Conservation (phyloP, 1,140 invertebrate species). For the Plodia interpunctella region DNA sequence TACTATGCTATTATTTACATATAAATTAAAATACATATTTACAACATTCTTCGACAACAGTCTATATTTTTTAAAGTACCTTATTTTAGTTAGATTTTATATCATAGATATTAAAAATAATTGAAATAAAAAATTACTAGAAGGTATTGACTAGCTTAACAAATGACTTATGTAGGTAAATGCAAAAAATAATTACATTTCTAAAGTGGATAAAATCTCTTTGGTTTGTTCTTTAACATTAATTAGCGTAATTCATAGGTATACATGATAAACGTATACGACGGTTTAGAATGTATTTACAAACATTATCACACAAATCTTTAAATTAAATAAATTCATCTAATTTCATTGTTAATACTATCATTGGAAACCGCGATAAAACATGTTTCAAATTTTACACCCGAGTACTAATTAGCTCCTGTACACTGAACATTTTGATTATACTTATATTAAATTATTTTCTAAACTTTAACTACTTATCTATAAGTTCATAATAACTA, state of each 20-base stretch:
- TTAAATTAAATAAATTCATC: conserved; percentile 18
- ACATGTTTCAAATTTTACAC: conserved; percentile 26
- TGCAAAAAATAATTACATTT: background rate
- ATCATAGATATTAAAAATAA: conserved; percentile 3
- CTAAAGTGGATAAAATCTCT: background rate
- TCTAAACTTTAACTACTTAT: conserved; percentile 28
- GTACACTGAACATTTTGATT: conserved; percentile 22
- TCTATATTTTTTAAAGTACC: background rate
- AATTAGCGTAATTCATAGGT: conserved; percentile 20
- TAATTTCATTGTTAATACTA: conserved; percentile 11
- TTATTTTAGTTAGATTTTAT: background rate
- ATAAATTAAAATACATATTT: conserved; percentile 53
- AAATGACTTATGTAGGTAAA: background rate
- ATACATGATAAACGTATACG: conserved; percentile 47
- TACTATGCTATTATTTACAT: conserved; percentile 64
- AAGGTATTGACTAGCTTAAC: conserved; percentile 2
- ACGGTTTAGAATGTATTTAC: conserved; percentile 34
- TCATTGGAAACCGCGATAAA: conserved; percentile 1
- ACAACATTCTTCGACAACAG: conserved; percentile 39
- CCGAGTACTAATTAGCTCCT: conserved; percentile 18
- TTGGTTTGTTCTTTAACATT: conserved; percentile 8
- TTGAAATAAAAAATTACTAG: background rate
- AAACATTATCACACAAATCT: conserved; percentile 42
- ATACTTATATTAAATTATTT: conserved; percentile 25
- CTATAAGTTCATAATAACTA: conserved; percentile 31